phyloP scores from a whole-genome alignment of 2,113 vertebrate genomes.

The Athene noctua region DNA sequence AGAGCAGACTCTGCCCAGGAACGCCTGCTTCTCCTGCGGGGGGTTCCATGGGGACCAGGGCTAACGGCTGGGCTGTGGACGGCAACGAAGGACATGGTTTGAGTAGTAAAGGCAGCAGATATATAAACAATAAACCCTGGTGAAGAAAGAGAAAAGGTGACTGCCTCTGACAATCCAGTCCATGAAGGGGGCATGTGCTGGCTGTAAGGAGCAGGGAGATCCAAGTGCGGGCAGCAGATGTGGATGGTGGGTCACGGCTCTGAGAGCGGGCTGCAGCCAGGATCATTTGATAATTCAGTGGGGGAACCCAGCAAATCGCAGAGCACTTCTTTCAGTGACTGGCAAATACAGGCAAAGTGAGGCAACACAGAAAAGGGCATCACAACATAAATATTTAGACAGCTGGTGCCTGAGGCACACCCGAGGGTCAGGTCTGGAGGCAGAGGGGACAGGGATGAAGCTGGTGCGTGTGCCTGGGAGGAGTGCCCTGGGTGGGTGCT shows the following conservation, averaged over 20 bases:
- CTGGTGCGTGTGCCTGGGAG: not conserved
- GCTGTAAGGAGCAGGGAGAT: not conserved
- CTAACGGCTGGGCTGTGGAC: not conserved
- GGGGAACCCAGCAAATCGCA: rapidly evolving
- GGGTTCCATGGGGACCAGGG: not conserved
- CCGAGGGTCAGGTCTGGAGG: not conserved
- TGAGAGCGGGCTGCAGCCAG: not conserved
- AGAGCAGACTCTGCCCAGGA: not conserved
- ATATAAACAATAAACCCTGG: not conserved
- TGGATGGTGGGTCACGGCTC: not conserved
- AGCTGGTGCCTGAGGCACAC: not conserved
- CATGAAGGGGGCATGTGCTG: not conserved
- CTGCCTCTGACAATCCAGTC: not conserved
- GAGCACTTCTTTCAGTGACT: not conserved
- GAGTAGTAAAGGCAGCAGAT: not conserved
- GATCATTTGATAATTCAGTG: too few species aligned
- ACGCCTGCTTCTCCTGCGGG: not conserved
- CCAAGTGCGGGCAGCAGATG: not conserved
- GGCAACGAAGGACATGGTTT: not conserved
- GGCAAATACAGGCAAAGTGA: not conserved
- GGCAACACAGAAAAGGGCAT: not conserved
- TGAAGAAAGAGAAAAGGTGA: not conserved
- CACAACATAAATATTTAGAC: not conserved
- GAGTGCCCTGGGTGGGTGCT: not conserved
- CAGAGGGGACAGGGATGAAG: not conserved